phyloP scores from a whole-genome alignment of 2,888 invertebrate species.

The Lepidochitona cinerea region DNA sequence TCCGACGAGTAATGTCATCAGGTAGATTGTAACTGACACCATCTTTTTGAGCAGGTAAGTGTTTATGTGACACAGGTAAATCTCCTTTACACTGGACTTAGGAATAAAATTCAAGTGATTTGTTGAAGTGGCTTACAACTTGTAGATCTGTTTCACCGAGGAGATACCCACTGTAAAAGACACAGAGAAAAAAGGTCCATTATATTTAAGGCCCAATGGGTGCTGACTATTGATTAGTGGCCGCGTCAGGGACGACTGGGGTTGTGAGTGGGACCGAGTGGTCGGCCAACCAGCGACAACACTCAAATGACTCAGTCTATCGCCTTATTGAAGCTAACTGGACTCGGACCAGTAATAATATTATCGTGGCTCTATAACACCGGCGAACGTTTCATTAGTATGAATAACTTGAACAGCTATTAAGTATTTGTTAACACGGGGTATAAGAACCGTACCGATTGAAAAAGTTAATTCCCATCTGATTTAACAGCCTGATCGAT shows the following conservation, averaged over 20 bases:
- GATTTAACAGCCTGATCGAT: background rate
- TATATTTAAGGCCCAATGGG: background rate
- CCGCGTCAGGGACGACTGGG: background rate
- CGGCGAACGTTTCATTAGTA: too few relatives aligned
- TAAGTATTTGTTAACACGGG: too few relatives aligned
- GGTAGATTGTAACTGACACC: background rate
- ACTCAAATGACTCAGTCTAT: background rate
- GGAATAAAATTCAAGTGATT: background rate
- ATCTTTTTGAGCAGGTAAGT: background rate
- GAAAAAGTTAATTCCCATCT: too few relatives aligned
- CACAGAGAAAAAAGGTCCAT: background rate
- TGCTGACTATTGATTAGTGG: background rate
- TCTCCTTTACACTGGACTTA: too few relatives aligned
- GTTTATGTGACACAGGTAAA: too few relatives aligned
- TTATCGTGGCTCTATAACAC: too few relatives aligned
- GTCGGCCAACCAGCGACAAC: background rate
- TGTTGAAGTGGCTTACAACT: too few relatives aligned
- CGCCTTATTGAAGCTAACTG: too few relatives aligned
- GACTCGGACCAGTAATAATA: too few relatives aligned
- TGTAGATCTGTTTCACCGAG: too few relatives aligned
- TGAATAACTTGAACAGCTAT: too few relatives aligned
- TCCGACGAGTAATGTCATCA: background rate
- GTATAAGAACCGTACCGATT: too few relatives aligned
- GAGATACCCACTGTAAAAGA: background rate
- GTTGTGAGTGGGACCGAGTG: background rate